Evolutionary conservation across 1,140 invertebrate genomes (phyloP), one percentile per base, ranked within the genome.

Genomic region (Calosoma granatense): DNA sequence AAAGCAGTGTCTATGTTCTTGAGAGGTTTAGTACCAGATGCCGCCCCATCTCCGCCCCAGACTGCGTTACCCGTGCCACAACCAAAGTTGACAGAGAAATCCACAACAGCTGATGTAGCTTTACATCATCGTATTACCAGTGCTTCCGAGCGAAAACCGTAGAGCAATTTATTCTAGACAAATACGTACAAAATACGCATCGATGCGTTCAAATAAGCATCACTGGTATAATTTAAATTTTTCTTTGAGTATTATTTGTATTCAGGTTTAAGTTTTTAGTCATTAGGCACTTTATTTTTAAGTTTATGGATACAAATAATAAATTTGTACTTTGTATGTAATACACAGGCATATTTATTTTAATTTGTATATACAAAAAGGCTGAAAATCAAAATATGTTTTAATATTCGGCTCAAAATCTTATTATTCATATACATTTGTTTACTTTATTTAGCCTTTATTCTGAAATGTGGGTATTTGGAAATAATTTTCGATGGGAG

Each of bases 1-100:
- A 70, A 73, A 17, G 83, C 82, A 58, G 70, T 77, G 43, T 77
- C 76, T 0, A 82, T 83, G 67, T 71, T 86, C 59, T 69, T 87
- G 41, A 75, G 80, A 21, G 74, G 77, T n/a, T 61, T 87, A 19
- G 79, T 87, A 17, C 78, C 74, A 9, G 84, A 86, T 64, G 81
- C 79, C 6, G 73, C 76, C 15, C 84, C 84, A 19, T 65, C 72
- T 19, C 67, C 9, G 3, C 9, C 15, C 6, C 41, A 47, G 17
- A 9, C 41, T 12, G 17, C 17, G 9, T 47, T 47, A 47, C 41
- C 41, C 9, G 26, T n/a, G n/a, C 9, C 41, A 6, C 41, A 47
- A 47, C 41, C 6, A 47, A 47, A 47, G 17, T 4, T 47, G 4
- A 17, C 15, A 12, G 41, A 47, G 17, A 47, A 47, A 17, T 47